Conservation (phyloP, 2,888 invertebrate genomes). For the Drosophila diplacantha region DNA sequence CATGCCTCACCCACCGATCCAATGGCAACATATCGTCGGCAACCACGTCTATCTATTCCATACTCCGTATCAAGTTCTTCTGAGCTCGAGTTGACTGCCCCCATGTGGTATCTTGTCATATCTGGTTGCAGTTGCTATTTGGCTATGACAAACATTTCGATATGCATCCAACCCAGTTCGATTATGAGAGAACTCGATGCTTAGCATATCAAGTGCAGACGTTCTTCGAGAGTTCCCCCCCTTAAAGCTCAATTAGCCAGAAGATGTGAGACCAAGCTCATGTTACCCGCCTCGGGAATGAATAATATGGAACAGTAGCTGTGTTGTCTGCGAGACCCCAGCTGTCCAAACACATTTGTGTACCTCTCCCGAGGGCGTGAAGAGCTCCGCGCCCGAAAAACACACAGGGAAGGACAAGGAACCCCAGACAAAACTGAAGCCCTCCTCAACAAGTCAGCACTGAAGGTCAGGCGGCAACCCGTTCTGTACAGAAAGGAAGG, state of each 20-base stretch:
- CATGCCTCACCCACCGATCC: neutral
- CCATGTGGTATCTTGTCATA: constrained; percentile 5
- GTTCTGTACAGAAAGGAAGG: constrained; percentile 49
- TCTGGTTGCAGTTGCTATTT: constrained; percentile 17
- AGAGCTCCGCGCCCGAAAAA: neutral
- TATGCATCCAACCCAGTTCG: constrained; percentile 22
- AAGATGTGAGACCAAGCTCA: constrained; percentile 26
- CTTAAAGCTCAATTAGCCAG: constrained; percentile 34
- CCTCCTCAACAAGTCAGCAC: constrained; percentile 35
- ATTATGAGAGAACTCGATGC: constrained; percentile 6
- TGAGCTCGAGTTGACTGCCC: constrained; percentile 12
- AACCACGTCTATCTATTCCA: constrained; percentile 10
- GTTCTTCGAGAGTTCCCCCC: constrained; percentile 8
- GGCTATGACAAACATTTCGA: constrained; percentile 29
- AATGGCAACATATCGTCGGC: constrained; percentile 4
- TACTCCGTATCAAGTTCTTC: neutral
- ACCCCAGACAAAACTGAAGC: constrained; percentile 1
- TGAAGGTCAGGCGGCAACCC: constrained; percentile 55
- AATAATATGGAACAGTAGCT: constrained; percentile 25
- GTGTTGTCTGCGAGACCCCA: constrained; percentile 4
- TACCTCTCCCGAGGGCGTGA: constrained; percentile 4
- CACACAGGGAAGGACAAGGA: neutral
- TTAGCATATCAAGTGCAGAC: constrained; percentile 37
- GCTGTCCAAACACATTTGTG: constrained; percentile 32
- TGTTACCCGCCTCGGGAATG: constrained; percentile 10